A percentile compares a stretch with the other conserved stretches of the same genome.
Conservation (phyloP, 2,113 vertebrate species). For the Scalopus aquaticus region DNA sequence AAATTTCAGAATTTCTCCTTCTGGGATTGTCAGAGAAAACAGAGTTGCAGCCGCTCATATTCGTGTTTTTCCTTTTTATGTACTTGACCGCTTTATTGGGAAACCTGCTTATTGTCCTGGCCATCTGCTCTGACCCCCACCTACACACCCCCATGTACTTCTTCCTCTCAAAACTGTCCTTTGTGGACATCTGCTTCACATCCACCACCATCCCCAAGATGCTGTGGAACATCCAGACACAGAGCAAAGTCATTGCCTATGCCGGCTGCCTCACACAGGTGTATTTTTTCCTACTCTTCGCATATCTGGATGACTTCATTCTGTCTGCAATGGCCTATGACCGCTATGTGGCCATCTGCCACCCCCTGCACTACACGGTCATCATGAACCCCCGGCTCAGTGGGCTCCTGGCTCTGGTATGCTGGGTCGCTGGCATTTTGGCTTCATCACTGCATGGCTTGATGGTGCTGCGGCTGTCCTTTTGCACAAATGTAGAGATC, state of each 20-base stretch:
- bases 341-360: neutral
- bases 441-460: neutral
- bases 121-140: neutral
- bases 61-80: neutral
- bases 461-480: neutral
- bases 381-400: neutral
- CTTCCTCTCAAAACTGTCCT: neutral
- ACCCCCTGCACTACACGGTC: neutral
- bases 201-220: neutral
- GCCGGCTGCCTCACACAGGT: neutral
- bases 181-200: neutral
- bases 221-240: neutral
- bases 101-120: neutral
- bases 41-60: neutral
- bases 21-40: constrained; percentile 19
- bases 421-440: neutral
- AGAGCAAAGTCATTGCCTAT: neutral
- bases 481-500: neutral
- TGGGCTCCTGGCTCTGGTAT: neutral
- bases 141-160: neutral
- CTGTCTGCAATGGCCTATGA: neutral
- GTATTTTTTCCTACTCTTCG: neutral
- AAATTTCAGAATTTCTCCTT: constrained; percentile 25
- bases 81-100: neutral
- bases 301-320: neutral